Evolutionary conservation across 2,113 vertebrate genomes (phyloP), one percentile per base, ranked within the genome.

Genomic region (Bolborhynchus lineola): DNA sequence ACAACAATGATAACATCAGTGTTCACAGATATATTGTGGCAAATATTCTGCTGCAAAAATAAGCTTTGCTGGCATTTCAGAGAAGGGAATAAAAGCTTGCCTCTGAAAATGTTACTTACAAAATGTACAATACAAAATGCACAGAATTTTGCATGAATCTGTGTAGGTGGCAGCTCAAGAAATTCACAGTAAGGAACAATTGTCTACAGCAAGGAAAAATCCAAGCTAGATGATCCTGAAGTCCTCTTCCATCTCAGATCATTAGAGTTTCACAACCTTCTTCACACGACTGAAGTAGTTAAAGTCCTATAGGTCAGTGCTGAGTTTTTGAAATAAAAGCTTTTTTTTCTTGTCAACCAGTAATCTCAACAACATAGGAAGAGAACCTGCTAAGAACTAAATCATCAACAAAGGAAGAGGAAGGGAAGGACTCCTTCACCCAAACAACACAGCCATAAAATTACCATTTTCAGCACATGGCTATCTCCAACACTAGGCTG

Each of bases 161-260:
- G 86, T 39, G 94, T 94, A 96, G 96, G 97, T 93, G 96, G 92
- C 80, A 96, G 78, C 92, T 96, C 91, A 88, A 96, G 89, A 97
- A 96, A 96, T 84, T 93, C 90, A 69, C 86, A 95, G 88, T 79
- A 59, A 92, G 86, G 63, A 96, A 92, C 88, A 91, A 96, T 68
- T 91, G 88, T 92, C 80, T 94, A 82, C 31, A 92, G 92, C 86
- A 93, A 87, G 39, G 91, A 91, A 93, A 94, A 93, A 93, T 72
- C 62, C 44, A 88, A 81, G 74, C 68, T 52, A 76, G 57, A 89
- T 60, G 49, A 90, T 87, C 82, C 59, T 67, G 10, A 82, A 87
- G 37, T 50, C 41, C 39, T 93, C 78, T 79, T 63, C 46, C 37
- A 89, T 62, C 74, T 89, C 31, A 33, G 28, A 57, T 64, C 41